Percentiles rank a stretch among this genome's conserved stretches.
These are phyloP conservation scores for Stenoptilia bipunctidactyla DNA, from an alignment of 2,888 invertebrate species.

Conservation along the genomic window DNA sequence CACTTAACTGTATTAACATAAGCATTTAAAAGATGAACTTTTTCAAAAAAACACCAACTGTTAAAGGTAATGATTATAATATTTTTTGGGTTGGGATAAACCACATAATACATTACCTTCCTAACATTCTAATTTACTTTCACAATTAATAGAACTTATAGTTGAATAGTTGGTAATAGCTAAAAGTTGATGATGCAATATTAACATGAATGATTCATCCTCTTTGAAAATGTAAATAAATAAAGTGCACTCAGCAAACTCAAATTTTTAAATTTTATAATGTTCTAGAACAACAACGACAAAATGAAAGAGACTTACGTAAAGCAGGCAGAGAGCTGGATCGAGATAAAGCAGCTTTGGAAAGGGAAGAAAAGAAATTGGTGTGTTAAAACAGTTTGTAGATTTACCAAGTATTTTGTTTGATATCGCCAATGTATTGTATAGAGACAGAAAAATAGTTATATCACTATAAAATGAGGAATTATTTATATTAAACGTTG, in stretches of 20 bases:
- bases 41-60: conserved; percentile 74
- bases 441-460: background rate
- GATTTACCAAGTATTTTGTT: background rate
- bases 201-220: too few species aligned
- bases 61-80: conserved; percentile 73
- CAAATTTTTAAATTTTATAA: too few species aligned
- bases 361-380: conserved; percentile 91
- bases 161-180: too few species aligned
- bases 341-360: conserved; percentile 83
- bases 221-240: too few species aligned
- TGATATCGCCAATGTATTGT: background rate
- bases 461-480: conserved; percentile 4
- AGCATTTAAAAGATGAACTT: too few species aligned
- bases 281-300: conserved; percentile 82
- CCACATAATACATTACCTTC: background rate
- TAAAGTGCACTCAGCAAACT: too few species aligned
- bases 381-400: conserved; percentile 52
- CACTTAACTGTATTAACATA: too few species aligned
- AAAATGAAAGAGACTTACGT: conserved; percentile 84
- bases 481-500: too few species aligned
- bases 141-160: too few species aligned
- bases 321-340: conserved; percentile 88
- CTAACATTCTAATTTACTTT: too few species aligned
- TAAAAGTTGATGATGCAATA: too few species aligned
- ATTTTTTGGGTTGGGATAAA: background rate